Evolutionary conservation across 1,140 invertebrate genomes (phyloP).

Genomic region (Psix sp.): DNA sequence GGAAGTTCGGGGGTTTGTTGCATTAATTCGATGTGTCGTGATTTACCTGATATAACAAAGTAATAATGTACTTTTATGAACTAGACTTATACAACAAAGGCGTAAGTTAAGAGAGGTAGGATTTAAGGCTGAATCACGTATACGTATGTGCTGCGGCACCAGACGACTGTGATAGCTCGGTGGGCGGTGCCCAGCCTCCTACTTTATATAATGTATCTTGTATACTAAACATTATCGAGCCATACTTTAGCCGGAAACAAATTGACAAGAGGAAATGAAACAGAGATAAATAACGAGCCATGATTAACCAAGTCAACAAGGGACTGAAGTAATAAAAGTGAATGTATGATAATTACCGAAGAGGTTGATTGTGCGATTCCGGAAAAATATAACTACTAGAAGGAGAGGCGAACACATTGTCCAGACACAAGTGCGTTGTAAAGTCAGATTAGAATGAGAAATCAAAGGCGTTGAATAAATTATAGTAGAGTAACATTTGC

Average conservation of each 20-base stretch:
- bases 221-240: conserved; percentile 67
- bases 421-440: conserved; percentile 39
- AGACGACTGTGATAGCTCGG: conserved; percentile 78
- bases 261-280: conserved; percentile 42
- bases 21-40: conserved; percentile 60
- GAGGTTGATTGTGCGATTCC: conserved; percentile 65
- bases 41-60: conserved; percentile 66
- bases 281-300: conserved; percentile 26
- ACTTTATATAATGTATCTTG: conserved; percentile 74
- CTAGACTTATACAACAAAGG: conserved; percentile 64
- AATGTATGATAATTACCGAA: conserved; percentile 62
- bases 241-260: conserved; percentile 58
- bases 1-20: conserved; percentile 47
- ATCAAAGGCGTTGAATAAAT: conserved; percentile 49
- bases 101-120: conserved; percentile 74
- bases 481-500: conserved; percentile 48
- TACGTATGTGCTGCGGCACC: conserved; percentile 79
- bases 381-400: conserved; percentile 22
- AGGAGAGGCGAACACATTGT: conserved; percentile 27
- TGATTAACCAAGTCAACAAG: conserved; percentile 15
- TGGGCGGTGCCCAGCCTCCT: conserved; percentile 78
- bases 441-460: conserved; percentile 43
- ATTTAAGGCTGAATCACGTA: conserved; percentile 78
- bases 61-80: conserved; percentile 68
- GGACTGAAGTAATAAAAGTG: conserved; percentile 22